These are phyloP conservation scores for Tanypteryx hageni DNA, from an alignment of 2,888 invertebrate species.

Conservation along the genomic window DNA sequence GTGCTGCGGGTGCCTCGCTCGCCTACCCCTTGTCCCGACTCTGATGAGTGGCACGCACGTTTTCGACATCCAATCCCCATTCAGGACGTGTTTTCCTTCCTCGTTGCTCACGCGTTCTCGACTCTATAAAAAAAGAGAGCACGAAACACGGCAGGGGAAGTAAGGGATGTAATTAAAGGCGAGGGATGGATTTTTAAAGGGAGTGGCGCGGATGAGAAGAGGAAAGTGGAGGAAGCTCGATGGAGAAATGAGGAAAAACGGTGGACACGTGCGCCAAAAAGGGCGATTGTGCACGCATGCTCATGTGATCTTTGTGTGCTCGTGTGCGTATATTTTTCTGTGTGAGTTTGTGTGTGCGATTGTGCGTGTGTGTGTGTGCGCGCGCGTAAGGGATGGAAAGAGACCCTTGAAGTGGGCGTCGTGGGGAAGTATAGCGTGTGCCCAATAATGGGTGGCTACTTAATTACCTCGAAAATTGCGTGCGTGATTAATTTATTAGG, in stretches of 20 bases:
- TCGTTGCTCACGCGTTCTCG: no score
- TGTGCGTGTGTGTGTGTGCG: no score
- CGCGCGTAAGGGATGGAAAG: background rate
- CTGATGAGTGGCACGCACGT: no score
- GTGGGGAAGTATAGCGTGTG: background rate
- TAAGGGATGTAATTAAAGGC: background rate
- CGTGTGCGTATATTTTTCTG: no score
- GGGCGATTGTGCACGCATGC: no score
- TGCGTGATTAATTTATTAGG: constrained; percentile 19
- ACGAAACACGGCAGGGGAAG: background rate
- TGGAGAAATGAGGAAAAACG: background rate
- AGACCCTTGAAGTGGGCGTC: background rate
- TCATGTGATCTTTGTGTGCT: no score
- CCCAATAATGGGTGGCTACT: background rate
- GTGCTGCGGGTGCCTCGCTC: no score
- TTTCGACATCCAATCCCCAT: no score
- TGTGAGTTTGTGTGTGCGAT: no score
- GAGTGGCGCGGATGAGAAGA: background rate
- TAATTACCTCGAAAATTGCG: background rate
- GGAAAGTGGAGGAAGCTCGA: background rate
- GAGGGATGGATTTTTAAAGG: background rate
- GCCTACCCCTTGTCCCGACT: no score
- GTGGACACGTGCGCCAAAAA: no score
- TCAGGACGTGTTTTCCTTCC: no score
- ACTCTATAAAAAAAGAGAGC: background rate